Evolutionary conservation across 2,888 invertebrate species (phyloP).

Genomic region (Dione juno): DNA sequence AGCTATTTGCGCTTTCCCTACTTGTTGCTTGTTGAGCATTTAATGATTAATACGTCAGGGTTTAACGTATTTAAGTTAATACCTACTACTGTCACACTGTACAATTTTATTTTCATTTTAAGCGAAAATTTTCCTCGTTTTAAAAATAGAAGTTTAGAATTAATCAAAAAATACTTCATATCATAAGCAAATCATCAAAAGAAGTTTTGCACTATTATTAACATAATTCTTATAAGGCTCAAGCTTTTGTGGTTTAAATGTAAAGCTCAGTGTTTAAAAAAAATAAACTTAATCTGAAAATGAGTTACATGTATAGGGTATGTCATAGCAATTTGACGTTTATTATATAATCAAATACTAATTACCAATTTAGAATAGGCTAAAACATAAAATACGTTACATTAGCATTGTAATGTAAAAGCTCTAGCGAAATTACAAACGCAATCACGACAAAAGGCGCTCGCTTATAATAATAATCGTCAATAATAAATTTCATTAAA

Average conservation of each 20-base stretch:
- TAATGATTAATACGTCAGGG: constrained; percentile 14
- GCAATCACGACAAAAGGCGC: constrained; percentile 72
- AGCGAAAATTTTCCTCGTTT: not conserved
- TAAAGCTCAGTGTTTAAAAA: not conserved
- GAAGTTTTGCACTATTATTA: not conserved
- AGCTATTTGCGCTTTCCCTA: constrained; percentile 11
- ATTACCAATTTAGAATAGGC: not conserved
- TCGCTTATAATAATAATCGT: constrained; percentile 80
- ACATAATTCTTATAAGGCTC: not conserved
- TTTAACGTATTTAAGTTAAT: constrained; percentile 11
- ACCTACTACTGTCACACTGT: not conserved
- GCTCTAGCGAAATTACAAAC: constrained; percentile 54
- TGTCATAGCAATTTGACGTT: not conserved
- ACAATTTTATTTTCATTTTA: not conserved
- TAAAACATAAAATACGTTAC: not conserved
- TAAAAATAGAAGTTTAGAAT: too few species aligned
- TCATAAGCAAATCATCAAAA: too few species aligned
- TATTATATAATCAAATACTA: not conserved
- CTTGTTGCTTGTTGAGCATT: constrained; percentile 12
- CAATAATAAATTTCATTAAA: constrained; percentile 84
- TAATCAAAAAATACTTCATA: too few species aligned
- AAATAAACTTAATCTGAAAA: not conserved
- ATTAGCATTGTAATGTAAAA: constrained; percentile 23
- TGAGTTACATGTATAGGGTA: not conserved
- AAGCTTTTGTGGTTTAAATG: not conserved